Conservation (phyloP, 2,888 invertebrate species). For the Rhamnusium bicolor region DNA sequence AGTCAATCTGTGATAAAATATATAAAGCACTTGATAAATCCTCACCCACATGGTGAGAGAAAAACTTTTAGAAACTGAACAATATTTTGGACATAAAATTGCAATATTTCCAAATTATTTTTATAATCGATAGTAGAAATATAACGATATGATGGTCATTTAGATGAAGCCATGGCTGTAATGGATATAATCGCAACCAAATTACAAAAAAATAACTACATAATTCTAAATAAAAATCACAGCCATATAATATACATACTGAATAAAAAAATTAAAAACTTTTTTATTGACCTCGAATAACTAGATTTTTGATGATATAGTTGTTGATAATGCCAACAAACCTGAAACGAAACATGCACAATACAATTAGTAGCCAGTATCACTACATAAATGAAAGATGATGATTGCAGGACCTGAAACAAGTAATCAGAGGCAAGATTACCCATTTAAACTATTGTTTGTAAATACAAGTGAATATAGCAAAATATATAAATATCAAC, state of each 20-base stretch:
- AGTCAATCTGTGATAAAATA: no score
- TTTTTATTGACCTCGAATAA: background rate
- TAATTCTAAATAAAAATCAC: background rate
- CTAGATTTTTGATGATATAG: background rate
- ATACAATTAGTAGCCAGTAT: conserved; percentile 33
- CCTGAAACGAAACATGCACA: conserved; percentile 38
- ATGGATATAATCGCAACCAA: background rate
- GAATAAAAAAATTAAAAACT: background rate
- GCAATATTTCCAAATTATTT: background rate
- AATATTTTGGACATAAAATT: no score
- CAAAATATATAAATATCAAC: conserved; percentile 9
- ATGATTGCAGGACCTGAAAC: conserved; percentile 6
- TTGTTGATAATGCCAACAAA: conserved; percentile 31
- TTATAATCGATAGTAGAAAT: background rate
- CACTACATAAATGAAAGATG: background rate
- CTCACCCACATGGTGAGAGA: no score
- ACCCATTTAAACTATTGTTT: background rate
- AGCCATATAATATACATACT: no score
- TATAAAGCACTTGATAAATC: no score
- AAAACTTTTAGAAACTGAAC: no score
- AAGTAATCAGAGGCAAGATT: conserved; percentile 7
- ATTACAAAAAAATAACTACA: background rate
- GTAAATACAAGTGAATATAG: conserved; percentile 29
- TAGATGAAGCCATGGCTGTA: background rate
- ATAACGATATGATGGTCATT: background rate